Percentiles rank a stretch among this genome's conserved stretches.
phyloP scores from a whole-genome alignment of 2,797 vertebrate species.

The Anas capensis region DNA sequence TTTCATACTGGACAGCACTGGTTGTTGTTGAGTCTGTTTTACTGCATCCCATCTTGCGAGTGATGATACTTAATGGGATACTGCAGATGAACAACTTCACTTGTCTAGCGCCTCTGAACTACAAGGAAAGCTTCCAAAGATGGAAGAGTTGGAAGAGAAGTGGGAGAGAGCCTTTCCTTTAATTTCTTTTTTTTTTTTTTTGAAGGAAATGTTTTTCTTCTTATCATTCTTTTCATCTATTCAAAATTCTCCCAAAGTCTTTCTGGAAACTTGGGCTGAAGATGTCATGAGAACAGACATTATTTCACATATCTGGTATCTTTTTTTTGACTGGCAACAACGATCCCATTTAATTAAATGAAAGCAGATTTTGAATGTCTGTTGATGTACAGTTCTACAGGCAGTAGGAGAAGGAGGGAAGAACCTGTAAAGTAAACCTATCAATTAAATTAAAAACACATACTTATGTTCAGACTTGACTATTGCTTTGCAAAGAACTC shows the following conservation, averaged over 20 bases:
- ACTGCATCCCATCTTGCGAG: background rate
- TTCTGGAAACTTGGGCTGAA: conserved; percentile 23
- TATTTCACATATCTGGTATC: conserved; percentile 15
- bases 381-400: conserved; percentile 1
- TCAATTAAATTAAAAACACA: conserved; percentile 32
- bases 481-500: conserved; percentile 65
- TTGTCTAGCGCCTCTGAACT: background rate
- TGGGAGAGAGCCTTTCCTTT: conserved; percentile 11
- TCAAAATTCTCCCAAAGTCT: conserved; percentile 34
- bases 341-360: conserved; percentile 50
- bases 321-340: background rate
- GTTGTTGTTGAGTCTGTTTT: background rate
- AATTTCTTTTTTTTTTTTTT: background rate
- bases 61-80: background rate
- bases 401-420: conserved; percentile 1
- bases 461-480: conserved; percentile 48
- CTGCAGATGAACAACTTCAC: background rate
- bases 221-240: conserved; percentile 44
- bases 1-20: background rate
- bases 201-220: conserved; percentile 29
- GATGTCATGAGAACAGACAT: conserved; percentile 56
- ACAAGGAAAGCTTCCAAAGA: conserved; percentile 40
- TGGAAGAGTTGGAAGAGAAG: background rate
- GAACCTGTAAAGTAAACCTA: conserved; percentile 26
- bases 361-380: conserved; percentile 31